Evolutionary conservation across 1,140 invertebrate genomes (phyloP).

Genomic region (Gonioctena quinquepunctata): DNA sequence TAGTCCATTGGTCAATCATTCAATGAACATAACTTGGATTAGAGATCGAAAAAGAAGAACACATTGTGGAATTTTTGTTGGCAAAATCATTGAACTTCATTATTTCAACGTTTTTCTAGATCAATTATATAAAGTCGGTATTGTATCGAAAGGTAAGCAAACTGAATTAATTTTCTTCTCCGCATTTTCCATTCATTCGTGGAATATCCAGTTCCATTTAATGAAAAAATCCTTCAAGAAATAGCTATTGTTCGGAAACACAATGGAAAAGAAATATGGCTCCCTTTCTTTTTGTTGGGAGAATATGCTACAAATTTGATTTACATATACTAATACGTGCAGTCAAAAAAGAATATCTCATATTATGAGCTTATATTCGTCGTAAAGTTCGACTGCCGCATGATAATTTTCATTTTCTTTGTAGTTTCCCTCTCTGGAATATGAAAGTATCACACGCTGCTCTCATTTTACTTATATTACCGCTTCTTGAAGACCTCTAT

Average conservation of each 20-base stretch:
- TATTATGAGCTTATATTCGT: background rate
- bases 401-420: conserved; percentile 1
- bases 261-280: conserved; percentile 17
- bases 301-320: conserved; percentile 22
- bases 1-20: too few species aligned
- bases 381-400: background rate
- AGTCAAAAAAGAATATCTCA: conserved; percentile 18
- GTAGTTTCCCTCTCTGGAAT: too few species aligned
- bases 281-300: conserved; percentile 7
- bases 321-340: conserved; percentile 20
- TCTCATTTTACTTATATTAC: too few species aligned
- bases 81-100: too few species aligned
- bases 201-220: conserved; percentile 12
- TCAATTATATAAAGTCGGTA: too few species aligned
- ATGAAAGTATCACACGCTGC: too few species aligned
- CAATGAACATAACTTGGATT: too few species aligned
- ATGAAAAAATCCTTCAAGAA: conserved; percentile 10
- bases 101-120: too few species aligned
- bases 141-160: background rate
- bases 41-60: too few species aligned
- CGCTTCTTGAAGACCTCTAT: too few species aligned
- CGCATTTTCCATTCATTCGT: background rate
- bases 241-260: conserved; percentile 17
- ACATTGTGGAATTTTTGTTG: too few species aligned
- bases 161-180: background rate